These are phyloP conservation scores for Rhopalosiphum nymphaeae DNA, from an alignment of 2,888 invertebrate genomes.

Conservation along the genomic window DNA sequence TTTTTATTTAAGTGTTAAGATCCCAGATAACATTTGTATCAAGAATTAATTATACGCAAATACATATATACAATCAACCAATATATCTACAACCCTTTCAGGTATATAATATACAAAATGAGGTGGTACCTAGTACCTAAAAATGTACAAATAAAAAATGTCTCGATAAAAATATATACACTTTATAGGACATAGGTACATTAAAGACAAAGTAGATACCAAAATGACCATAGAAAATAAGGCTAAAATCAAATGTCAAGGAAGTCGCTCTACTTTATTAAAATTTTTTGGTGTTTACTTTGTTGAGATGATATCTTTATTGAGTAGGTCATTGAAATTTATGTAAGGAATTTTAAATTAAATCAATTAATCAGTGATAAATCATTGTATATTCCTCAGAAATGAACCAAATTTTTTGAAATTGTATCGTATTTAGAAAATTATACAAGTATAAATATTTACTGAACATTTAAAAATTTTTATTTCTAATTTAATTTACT, in stretches of 20 bases:
- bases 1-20: background rate
- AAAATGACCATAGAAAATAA: background rate
- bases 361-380: background rate
- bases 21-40: background rate
- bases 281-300: background rate
- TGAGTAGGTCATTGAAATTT: background rate
- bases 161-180: background rate
- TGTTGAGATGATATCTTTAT: background rate
- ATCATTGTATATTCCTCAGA: background rate
- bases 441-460: background rate
- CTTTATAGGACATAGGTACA: background rate
- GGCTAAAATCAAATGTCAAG: background rate
- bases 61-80: background rate
- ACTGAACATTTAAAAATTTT: background rate
- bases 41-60: background rate
- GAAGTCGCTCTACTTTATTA: background rate
- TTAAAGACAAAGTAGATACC: background rate
- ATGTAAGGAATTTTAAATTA: background rate
- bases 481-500: background rate
- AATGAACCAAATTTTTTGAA: background rate
- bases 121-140: background rate
- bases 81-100: background rate
- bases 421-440: background rate
- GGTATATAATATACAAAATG: background rate
- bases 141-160: background rate